Conservation (phyloP, 1,140 invertebrate genomes). For the Leptinotarsa defecta region DNA sequence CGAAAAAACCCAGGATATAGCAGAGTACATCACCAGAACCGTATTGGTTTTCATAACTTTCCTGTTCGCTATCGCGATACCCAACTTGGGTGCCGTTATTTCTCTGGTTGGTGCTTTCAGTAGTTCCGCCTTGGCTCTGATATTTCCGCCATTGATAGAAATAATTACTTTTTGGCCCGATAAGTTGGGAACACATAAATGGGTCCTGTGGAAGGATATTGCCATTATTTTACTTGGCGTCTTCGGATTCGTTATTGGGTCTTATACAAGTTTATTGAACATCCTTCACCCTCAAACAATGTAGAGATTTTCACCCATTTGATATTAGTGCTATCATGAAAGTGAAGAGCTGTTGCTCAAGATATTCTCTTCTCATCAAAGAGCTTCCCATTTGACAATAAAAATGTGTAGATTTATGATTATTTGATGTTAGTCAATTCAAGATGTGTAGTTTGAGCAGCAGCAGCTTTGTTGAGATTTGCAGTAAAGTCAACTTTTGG, state of each 20-base stretch:
- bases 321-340: too few species aligned
- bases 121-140: conserved; percentile 85
- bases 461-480: too few species aligned
- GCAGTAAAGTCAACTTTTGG: too few species aligned
- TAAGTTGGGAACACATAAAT: conserved; percentile 64
- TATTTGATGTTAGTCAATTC: too few species aligned
- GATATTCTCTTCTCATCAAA: too few species aligned
- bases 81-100: conserved; percentile 87
- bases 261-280: conserved; percentile 75
- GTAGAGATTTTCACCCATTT: too few species aligned
- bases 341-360: too few species aligned
- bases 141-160: conserved; percentile 90
- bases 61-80: conserved; percentile 80
- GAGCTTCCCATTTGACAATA: too few species aligned
- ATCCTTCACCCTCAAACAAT: conserved; percentile 58
- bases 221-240: conserved; percentile 74
- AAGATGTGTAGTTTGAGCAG: too few species aligned
- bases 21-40: conserved; percentile 72
- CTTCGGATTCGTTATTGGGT: conserved; percentile 76
- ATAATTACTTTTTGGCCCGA: conserved; percentile 79
- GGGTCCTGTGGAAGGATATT: conserved; percentile 73
- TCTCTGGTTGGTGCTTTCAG: conserved; percentile 89
- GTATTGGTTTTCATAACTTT: conserved; percentile 78
- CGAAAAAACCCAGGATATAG: conserved; percentile 62
- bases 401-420: too few species aligned